Evolutionary conservation across 1,140 invertebrate genomes (phyloP).

Genomic region (Hetaerina americana): DNA sequence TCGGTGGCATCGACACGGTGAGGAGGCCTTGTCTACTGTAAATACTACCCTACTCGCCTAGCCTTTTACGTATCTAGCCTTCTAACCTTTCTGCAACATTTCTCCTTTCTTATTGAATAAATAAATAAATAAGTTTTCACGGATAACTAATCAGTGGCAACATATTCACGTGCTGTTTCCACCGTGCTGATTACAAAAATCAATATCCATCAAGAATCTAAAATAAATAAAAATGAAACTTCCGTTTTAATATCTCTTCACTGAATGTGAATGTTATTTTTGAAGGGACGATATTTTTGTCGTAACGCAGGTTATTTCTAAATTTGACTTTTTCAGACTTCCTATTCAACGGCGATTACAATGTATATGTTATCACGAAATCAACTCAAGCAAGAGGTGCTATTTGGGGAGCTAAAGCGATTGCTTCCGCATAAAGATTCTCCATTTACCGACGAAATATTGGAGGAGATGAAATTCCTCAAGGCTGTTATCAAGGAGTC

Average conservation of each 20-base stretch:
- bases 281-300: neutral
- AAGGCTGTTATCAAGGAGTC: constrained; percentile 56
- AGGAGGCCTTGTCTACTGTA: neutral
- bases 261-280: neutral
- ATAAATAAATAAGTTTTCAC: too few relatives aligned
- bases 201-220: too few relatives aligned
- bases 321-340: constrained; percentile 28
- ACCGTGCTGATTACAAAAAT: too few relatives aligned
- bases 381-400: constrained; percentile 45
- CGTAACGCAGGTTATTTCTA: too few relatives aligned
- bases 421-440: constrained; percentile 32
- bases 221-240: too few relatives aligned
- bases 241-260: neutral
- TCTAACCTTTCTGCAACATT: too few relatives aligned
- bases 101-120: too few relatives aligned
- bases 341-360: constrained; percentile 29
- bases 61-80: too few relatives aligned
- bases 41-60: too few relatives aligned
- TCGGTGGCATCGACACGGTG: constrained; percentile 34
- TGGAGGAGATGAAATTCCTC: constrained; percentile 41
- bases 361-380: constrained; percentile 49
- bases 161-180: too few relatives aligned
- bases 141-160: too few relatives aligned
- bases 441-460: constrained; percentile 33
- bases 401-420: constrained; percentile 45